These are phyloP conservation scores for Thalpophila matura DNA, from an alignment of 2,888 invertebrate species.

Conservation along the genomic window DNA sequence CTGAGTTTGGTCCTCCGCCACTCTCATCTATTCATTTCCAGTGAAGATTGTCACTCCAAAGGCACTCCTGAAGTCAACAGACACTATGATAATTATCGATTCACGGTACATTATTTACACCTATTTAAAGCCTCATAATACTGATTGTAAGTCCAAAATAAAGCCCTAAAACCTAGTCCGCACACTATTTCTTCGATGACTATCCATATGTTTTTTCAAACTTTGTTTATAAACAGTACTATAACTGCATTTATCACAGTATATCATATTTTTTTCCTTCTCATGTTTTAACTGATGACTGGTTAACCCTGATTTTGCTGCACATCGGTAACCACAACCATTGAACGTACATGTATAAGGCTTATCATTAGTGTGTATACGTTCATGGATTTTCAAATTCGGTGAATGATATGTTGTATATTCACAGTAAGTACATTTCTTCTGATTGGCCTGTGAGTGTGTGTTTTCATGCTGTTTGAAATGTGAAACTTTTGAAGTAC, in stretches of 20 bases:
- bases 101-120: no score
- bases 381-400: conserved; percentile 72
- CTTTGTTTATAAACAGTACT: conserved; percentile 74
- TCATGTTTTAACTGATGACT: conserved; percentile 73
- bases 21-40: no score
- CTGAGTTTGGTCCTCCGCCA: no score
- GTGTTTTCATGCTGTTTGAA: conserved; percentile 52
- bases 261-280: conserved; percentile 66
- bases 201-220: conserved; percentile 70
- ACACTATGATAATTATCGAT: no score
- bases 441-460: background rate
- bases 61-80: no score
- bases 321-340: conserved; percentile 45
- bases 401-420: conserved; percentile 49
- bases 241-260: conserved; percentile 77
- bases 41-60: no score
- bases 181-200: conserved; percentile 66
- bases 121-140: background rate
- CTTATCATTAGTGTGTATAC: conserved; percentile 65
- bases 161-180: conserved; percentile 27
- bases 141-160: background rate
- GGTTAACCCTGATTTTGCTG: conserved; percentile 67
- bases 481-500: conserved; percentile 52
- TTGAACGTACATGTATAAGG: conserved; percentile 37
- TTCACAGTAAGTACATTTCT: conserved; percentile 44